These are phyloP conservation scores for Drosophila nigromelanica DNA, from an alignment of 1,140 invertebrate genomes.

Conservation along the genomic window DNA sequence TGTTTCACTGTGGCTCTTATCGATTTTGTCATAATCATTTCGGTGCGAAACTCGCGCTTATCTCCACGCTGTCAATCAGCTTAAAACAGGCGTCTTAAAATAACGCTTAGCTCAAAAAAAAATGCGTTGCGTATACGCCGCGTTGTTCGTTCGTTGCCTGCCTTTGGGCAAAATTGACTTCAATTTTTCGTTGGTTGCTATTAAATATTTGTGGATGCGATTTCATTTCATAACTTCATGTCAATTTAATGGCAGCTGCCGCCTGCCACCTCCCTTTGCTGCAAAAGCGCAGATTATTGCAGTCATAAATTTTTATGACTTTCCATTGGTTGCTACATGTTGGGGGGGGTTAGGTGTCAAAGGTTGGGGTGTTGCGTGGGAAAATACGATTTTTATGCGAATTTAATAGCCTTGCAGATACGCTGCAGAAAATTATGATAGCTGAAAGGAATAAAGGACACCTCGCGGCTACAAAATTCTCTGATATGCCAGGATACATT, in stretches of 20 bases:
- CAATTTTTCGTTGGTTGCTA: conserved; percentile 2
- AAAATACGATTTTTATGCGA: conserved; percentile 65
- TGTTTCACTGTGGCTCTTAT: conserved; percentile 37
- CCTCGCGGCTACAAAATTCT: neutral
- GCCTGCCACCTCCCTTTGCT: neutral
- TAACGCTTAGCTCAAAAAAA: conserved; percentile 12
- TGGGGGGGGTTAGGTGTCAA: neutral
- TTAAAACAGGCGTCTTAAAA: conserved; percentile 33
- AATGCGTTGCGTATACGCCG: conserved; percentile 33
- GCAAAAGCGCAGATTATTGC: conserved; percentile 58
- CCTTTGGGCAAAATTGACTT: neutral
- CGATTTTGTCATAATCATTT: conserved; percentile 55
- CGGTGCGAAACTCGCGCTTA: conserved; percentile 25
- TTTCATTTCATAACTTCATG: conserved; percentile 42
- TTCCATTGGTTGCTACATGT: conserved; percentile 61
- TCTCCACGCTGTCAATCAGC: conserved; percentile 48
- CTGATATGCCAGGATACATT: conserved; percentile 7
- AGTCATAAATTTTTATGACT: conserved; percentile 79
- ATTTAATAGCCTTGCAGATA: conserved; percentile 78
- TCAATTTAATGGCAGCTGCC: conserved; percentile 32
- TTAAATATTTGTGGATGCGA: conserved; percentile 1
- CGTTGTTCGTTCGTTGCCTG: conserved; percentile 1
- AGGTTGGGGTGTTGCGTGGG: conserved; percentile 36
- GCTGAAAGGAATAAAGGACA: neutral
- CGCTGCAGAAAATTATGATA: conserved; percentile 74